Percentiles rank a stretch among this genome's conserved stretches.
These are phyloP conservation scores for Koerneria pararmatus DNA, from an alignment of 2,888 invertebrate species.

Conservation along the genomic window DNA sequence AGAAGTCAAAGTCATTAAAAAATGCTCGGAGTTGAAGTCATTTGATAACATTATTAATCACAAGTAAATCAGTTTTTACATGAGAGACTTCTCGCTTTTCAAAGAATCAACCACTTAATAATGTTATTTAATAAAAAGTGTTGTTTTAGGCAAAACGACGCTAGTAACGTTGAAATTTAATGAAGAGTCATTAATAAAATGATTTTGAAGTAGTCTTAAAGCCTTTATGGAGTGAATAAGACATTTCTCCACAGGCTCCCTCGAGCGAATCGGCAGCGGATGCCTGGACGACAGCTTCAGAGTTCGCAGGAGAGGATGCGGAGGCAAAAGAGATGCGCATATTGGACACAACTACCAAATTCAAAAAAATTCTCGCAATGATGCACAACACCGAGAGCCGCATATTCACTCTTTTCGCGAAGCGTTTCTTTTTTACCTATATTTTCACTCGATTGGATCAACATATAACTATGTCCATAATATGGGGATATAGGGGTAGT, in stretches of 20 bases:
- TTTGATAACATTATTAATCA: neutral
- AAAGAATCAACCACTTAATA: conserved; percentile 3
- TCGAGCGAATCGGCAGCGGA: conserved; percentile 14
- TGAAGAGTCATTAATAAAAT: conserved; percentile 2
- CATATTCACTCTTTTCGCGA: too few relatives aligned
- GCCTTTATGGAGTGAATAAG: neutral
- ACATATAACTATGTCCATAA: too few relatives aligned
- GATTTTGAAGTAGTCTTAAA: neutral
- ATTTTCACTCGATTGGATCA: too few relatives aligned
- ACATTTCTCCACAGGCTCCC: conserved; percentile 4
- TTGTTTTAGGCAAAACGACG: neutral
- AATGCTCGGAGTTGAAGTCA: too few relatives aligned
- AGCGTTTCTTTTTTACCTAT: too few relatives aligned
- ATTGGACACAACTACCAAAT: too few relatives aligned
- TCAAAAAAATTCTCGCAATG: too few relatives aligned
- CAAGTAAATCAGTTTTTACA: neutral
- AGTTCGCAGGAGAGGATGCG: conserved; percentile 14
- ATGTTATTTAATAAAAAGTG: too few relatives aligned
- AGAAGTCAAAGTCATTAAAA: too few relatives aligned
- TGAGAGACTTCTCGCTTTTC: neutral
- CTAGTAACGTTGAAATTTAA: too few relatives aligned
- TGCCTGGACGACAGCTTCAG: conserved; percentile 16
- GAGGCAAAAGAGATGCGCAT: neutral
- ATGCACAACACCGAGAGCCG: too few relatives aligned
- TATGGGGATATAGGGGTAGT: too few relatives aligned